Evolutionary conservation across 2,797 vertebrate genomes (phyloP).

Genomic region (Peromyscus nudipes): DNA sequence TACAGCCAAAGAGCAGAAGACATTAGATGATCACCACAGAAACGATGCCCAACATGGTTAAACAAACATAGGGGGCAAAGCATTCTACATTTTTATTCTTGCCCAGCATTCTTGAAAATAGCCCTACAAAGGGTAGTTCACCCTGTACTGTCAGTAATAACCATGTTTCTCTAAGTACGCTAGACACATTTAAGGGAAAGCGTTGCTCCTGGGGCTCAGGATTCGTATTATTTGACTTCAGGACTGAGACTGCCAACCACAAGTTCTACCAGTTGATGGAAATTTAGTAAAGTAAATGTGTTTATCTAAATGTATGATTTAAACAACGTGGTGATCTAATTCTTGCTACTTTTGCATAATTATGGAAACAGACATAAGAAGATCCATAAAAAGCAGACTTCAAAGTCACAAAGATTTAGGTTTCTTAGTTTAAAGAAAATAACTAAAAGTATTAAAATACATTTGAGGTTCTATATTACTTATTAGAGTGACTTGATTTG

Average conservation of each 20-base stretch:
- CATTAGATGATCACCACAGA: neutral
- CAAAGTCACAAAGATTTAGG: constrained; percentile 35
- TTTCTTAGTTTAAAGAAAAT: constrained; percentile 38
- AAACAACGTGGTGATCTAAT: constrained; percentile 12
- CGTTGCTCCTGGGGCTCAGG: neutral
- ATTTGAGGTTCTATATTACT: constrained; percentile 4
- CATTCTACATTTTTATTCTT: constrained; percentile 11
- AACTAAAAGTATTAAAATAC: constrained; percentile 5
- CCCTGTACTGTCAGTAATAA: neutral
- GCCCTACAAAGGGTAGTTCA: neutral
- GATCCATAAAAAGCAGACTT: constrained; percentile 20
- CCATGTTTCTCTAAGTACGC: neutral
- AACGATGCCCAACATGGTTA: neutral
- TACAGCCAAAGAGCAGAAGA: neutral
- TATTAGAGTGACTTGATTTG: constrained; percentile 36
- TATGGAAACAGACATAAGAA: neutral
- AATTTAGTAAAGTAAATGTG: constrained; percentile 61
- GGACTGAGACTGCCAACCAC: neutral
- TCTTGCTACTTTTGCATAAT: constrained; percentile 46
- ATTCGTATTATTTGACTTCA: neutral
- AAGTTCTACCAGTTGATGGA: neutral
- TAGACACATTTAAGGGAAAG: neutral
- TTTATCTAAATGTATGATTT: constrained; percentile 26
- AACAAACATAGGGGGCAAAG: neutral
- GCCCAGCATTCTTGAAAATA: neutral